Base-by-base conservation (phyloP, 2,888 invertebrate genomes). In the Phaedon cochleariae region DNA sequence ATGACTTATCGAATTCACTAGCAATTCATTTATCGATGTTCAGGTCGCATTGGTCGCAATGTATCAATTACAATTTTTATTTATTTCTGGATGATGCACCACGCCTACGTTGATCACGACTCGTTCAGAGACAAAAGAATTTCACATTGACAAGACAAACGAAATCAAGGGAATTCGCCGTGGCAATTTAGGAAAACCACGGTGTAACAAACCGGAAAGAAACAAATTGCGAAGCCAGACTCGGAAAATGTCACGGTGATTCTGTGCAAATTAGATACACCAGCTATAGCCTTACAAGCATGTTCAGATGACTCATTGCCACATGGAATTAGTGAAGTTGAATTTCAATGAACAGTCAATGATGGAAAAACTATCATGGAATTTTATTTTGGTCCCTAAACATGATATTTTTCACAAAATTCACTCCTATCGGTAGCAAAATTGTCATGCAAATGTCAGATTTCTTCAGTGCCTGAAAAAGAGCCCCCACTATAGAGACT, bases 231-330 rank as follows among this genome's bases (percentile, higher is more conserved):
- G 21, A 18, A 57, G 57, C 29, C 29, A 46, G 46, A 57, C 45
- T 20, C 46, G 41, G 54, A 59, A 64, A 53, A 59, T 45, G 37
- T 53, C 45, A 49, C 48, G 53, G 29, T 59, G 59, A 49, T 64
- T 64, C 31, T 46, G 59, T 64, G 59, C 64, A 64, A 59, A 59
- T 59, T 49, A 52, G 64, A 60, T 51, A 15, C 46, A 45, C 45
- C 18, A 20, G 45, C 57, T 41, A 15, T 29, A 57, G 37, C 17
- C n/a, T 45, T 45, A 12, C 21, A 26, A 45, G 45, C 46, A 18
- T 18, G 57, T 57, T 45, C 45, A 57, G 22, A 15, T 15, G 41
- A 12, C 41, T n/a, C 41, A 41, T 41, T 41, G 41, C 41, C 41
- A 41, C 15, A 15, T 41, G 41, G 3, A 4, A 41, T 41, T 15